Evolutionary conservation across 2,797 vertebrate species (phyloP), one percentile per base, ranked within the genome.

Genomic region (Somateria mollissima): DNA sequence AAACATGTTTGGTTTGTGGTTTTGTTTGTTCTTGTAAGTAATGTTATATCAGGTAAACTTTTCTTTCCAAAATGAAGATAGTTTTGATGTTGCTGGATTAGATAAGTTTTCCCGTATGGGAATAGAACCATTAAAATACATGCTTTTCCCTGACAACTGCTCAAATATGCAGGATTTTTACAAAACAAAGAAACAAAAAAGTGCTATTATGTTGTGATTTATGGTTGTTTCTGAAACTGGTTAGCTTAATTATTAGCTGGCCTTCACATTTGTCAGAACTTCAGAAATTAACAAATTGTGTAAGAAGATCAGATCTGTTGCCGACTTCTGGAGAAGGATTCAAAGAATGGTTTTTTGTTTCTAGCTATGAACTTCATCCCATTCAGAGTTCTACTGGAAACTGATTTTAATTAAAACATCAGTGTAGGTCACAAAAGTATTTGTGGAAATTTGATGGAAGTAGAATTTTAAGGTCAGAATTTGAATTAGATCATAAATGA

Each of bases 391-490:
- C 45, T 71, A 53, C 83, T 32, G 41, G 73, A 76, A 84, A 79
- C 43, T 76, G 53, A 41, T 91, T 95, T 90, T 91, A 84, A 88
- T 95, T 84, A 90, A 93, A 89, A 60, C 56, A 56, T 69, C 66
- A 45, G 17, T 66, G 64, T 70, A 85, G 70, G 70, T 54, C 92
- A 57, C 56, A 67, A 60, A 70, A 24, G 60, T 22, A 39, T 88
- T 92, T 80, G 89, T 88, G 90, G 83, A 94, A 91, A 34, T 78
- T 75, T 51, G 27, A 56, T 0, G 3, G 77, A 90, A 93, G 36
- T 85, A 61, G 49, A 65, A 73, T 86, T 74, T 87, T 84, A 88
- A 94, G 91, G 83, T 87, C 93, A 88, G 85, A 92, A 87, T 87
- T 66, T 62, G 60, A 90, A 49, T 90, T 65, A 71, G 71, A 49